Base-by-base conservation (phyloP, 2,113 vertebrate genomes). In the Tetraodon nigroviridis region DNA sequence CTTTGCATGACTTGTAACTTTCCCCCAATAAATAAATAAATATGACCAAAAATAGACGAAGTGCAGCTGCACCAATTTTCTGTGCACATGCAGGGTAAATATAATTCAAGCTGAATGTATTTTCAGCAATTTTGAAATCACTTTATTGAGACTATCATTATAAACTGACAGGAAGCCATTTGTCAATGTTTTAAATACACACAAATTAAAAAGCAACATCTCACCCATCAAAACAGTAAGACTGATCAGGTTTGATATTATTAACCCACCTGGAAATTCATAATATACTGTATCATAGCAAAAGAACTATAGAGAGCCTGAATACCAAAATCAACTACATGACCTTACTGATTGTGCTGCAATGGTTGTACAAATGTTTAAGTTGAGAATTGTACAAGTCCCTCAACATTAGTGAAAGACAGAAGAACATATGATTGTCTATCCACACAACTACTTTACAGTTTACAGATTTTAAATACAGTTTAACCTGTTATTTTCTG, bases 131-230 rank as follows among this genome's bases (percentile, higher is more conserved):
- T 53, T 76, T 24, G 58, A 76, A 78, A 82, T 80, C 50, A 60
- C 47, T 89, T 83, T 89, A 86, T 88, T 89, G 51, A 58, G 74
- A 61, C 66, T 41, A 42, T 79, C 67, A 73, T 66, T 71, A 71
- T 70, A 76, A 78, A 85, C 58, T 13, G 44, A 64, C 42, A 61
- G 55, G 71, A 83, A 75, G 67, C 66, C 66, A 67, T 71, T 56
- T 66, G 46, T 64, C 42, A 73, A 51, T 54, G 69, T 54, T 78
- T 81, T 69, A 75, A 85, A 87, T 83, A 84, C 52, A 85, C 40
- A 58, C 58, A 55, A 49, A 63, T 7, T 3, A 60, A 19, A 51
- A 21, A 32, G 14, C 21, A 73, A 12, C 55, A n/a, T 29, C 5
- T 67, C 61, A 53, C 29, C 18, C 58, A 37, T 48, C 21, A 54